A percentile compares a stretch with the other conserved stretches of the same genome.
These are phyloP conservation scores for Planococcus citri DNA, from an alignment of 1,140 invertebrate genomes.

Conservation along the genomic window DNA sequence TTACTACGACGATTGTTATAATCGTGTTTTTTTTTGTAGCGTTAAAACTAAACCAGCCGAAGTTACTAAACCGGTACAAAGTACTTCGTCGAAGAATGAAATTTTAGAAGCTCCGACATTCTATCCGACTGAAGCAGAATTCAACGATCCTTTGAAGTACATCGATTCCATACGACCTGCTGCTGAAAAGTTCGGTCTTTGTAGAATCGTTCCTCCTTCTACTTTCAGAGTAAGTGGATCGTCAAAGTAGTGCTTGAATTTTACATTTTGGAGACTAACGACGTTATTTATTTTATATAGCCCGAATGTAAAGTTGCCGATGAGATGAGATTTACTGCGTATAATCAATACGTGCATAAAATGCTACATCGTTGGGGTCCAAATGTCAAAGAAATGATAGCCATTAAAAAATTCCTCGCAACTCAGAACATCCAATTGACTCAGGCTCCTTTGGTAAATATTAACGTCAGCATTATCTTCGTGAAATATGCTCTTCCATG, in stretches of 20 bases:
- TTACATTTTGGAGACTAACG: background rate
- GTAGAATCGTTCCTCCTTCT: conserved; percentile 73
- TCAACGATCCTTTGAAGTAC: conserved; percentile 79
- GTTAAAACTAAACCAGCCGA: background rate
- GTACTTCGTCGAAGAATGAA: conserved; percentile 36
- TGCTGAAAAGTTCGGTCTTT: conserved; percentile 75
- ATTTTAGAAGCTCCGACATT: conserved; percentile 72
- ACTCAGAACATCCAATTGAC: conserved; percentile 62
- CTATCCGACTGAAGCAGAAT: conserved; percentile 70
- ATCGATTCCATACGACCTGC: conserved; percentile 68
- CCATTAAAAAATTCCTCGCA: conserved; percentile 70
- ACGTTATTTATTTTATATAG: conserved; percentile 33
- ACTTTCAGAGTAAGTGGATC: conserved; percentile 53
- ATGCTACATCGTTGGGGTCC: conserved; percentile 82
- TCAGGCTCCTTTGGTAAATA: conserved; percentile 57
- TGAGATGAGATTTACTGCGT: conserved; percentile 74
- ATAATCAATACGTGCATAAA: conserved; percentile 84
- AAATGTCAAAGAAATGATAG: conserved; percentile 70
- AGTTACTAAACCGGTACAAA: background rate
- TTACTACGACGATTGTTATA: no score
- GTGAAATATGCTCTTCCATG: background rate
- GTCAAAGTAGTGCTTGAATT: background rate
- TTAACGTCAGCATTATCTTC: no score
- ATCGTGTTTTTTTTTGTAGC: background rate
- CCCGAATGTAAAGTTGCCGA: conserved; percentile 75